Percentiles rank a stretch among this genome's conserved stretches.
Conservation (phyloP, 2,797 vertebrate species). For the Coregonus suidteri region DNA sequence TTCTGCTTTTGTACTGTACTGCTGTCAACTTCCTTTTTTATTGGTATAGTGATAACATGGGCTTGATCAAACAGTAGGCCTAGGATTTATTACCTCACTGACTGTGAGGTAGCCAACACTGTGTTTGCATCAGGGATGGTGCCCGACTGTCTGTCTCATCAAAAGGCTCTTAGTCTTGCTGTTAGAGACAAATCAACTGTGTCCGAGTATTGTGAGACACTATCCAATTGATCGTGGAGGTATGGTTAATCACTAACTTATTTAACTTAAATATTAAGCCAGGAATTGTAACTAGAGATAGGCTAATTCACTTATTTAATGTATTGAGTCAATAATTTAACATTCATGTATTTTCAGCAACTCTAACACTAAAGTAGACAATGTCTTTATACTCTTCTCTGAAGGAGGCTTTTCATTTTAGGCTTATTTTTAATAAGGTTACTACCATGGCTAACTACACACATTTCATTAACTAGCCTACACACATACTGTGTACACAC, state of each 20-base stretch:
- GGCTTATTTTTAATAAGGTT: background rate
- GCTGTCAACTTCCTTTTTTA: background rate
- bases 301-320: background rate
- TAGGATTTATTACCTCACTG: constrained; percentile 29
- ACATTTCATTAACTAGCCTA: background rate
- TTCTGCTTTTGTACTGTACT: background rate
- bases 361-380: background rate
- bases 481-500: background rate
- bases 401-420: background rate
- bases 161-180: background rate
- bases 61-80: constrained; percentile 57
- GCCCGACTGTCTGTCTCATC: background rate
- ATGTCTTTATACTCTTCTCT: background rate
- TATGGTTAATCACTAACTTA: constrained; percentile 52
- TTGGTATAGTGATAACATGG: constrained; percentile 34
- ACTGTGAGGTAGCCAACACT: background rate
- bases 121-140: background rate
- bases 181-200: background rate
- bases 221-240: background rate
- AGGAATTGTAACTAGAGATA: background rate
- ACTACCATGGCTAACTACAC: background rate
- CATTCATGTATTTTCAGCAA: background rate
- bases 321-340: background rate
- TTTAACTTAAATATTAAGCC: background rate
- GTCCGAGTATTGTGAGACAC: background rate